These are phyloP conservation scores for Mobula hypostoma DNA, from an alignment of 2,113 vertebrate species.

Conservation along the genomic window DNA sequence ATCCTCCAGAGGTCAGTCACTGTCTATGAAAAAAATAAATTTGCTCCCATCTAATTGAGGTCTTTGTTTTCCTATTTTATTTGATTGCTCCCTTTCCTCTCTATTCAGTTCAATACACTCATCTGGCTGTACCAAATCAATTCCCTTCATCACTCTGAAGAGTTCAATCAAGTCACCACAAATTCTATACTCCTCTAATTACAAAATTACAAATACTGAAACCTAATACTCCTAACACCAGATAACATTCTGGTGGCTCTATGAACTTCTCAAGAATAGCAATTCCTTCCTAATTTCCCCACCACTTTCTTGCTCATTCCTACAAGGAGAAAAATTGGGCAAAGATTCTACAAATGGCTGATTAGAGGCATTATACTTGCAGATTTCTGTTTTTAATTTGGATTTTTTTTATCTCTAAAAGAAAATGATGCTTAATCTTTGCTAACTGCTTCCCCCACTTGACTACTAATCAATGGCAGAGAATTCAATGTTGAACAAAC, in stretches of 20 bases:
- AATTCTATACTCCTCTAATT: not conserved
- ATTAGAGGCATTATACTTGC: not conserved
- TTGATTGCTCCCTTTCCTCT: not conserved
- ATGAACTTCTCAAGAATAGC: not conserved
- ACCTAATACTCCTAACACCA: not conserved
- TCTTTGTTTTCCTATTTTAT: constrained; percentile 2
- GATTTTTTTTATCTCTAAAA: too few species aligned
- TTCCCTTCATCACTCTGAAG: not conserved
- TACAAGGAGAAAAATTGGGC: not conserved
- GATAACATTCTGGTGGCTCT: not conserved
- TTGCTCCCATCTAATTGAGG: not conserved
- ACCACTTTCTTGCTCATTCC: too few species aligned
- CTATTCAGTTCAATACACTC: not conserved
- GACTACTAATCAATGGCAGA: not conserved
- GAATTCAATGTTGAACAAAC: not conserved
- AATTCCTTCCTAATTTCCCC: not conserved
- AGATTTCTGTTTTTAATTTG: not conserved
- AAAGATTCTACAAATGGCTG: not conserved
- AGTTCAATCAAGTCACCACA: not conserved
- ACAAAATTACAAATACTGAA: not conserved
- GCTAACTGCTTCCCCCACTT: not conserved
- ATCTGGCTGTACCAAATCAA: not conserved
- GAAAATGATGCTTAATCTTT: not conserved
- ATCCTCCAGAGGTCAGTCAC: not conserved
- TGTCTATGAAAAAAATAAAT: not conserved